Conservation (phyloP, 2,797 vertebrate species). For the Rhincodon typus region DNA sequence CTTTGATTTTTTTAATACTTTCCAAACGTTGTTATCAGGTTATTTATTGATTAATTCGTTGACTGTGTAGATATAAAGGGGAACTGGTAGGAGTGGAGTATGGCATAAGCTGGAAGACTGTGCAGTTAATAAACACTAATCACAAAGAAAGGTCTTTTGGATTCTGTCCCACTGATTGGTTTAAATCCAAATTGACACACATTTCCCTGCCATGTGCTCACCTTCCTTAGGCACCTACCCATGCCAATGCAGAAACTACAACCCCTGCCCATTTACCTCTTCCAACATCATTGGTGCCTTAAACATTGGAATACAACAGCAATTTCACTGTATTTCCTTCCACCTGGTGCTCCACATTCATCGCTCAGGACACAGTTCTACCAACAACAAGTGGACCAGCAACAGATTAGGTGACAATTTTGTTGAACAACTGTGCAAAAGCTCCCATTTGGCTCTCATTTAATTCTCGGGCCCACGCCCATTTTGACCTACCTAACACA, state of each 20-base stretch:
- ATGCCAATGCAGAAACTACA: neutral
- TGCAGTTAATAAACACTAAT: too few species aligned
- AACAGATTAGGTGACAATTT: neutral
- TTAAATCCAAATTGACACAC: neutral
- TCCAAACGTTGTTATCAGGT: too few species aligned
- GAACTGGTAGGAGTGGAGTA: too few species aligned
- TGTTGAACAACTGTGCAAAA: neutral
- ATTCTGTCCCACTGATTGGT: too few species aligned
- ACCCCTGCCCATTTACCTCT: neutral
- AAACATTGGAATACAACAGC: too few species aligned
- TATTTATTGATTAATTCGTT: too few species aligned
- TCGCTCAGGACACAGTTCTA: neutral
- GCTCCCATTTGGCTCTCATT: neutral
- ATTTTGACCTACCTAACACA: neutral
- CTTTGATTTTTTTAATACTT: too few species aligned
- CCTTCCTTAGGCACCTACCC: neutral
- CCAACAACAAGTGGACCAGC: neutral
- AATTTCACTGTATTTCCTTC: neutral
- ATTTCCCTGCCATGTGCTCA: neutral
- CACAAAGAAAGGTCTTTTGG: too few species aligned
- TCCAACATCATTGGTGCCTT: neutral
- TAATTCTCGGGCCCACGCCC: neutral
- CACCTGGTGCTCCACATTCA: neutral
- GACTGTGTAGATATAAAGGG: too few species aligned
- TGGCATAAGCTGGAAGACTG: too few species aligned